These are phyloP conservation scores for Aricia agestis DNA, from an alignment of 1,140 invertebrate genomes.

Conservation along the genomic window DNA sequence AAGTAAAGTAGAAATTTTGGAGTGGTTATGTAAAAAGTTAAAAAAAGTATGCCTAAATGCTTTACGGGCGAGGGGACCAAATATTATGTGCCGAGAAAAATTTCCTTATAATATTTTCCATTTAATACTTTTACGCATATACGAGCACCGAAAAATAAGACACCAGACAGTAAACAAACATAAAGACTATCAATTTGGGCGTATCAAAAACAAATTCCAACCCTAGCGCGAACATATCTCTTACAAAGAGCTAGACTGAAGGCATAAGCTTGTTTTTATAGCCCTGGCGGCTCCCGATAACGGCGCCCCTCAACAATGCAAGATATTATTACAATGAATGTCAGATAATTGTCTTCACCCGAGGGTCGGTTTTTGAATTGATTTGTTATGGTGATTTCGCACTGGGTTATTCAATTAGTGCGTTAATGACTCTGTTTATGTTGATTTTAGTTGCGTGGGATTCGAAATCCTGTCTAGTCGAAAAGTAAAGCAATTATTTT, in stretches of 20 bases:
- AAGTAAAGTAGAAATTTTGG: no score
- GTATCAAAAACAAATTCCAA: conserved; percentile 24
- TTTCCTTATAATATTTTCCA: neutral
- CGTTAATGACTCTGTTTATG: conserved; percentile 14
- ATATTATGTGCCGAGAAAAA: no score
- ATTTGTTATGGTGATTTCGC: conserved; percentile 44
- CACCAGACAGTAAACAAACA: neutral
- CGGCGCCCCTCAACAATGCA: conserved; percentile 58
- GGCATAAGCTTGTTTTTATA: conserved; percentile 76
- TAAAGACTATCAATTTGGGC: neutral
- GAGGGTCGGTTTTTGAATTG: conserved; percentile 48
- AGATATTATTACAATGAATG: conserved; percentile 64
- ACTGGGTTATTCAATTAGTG: conserved; percentile 28
- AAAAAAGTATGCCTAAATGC: no score
- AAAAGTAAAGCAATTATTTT: no score
- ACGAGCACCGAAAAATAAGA: neutral
- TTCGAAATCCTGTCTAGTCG: neutral
- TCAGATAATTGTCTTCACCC: conserved; percentile 58
- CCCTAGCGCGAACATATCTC: conserved; percentile 30
- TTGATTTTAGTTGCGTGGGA: neutral
- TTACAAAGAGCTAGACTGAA: conserved; percentile 49
- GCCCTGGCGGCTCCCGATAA: conserved; percentile 68
- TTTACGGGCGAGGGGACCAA: no score
- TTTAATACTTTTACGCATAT: neutral
- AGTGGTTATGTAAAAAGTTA: no score